Evolutionary conservation across 2,888 invertebrate species (phyloP).

Genomic region (Leptopterna dolabrata): DNA sequence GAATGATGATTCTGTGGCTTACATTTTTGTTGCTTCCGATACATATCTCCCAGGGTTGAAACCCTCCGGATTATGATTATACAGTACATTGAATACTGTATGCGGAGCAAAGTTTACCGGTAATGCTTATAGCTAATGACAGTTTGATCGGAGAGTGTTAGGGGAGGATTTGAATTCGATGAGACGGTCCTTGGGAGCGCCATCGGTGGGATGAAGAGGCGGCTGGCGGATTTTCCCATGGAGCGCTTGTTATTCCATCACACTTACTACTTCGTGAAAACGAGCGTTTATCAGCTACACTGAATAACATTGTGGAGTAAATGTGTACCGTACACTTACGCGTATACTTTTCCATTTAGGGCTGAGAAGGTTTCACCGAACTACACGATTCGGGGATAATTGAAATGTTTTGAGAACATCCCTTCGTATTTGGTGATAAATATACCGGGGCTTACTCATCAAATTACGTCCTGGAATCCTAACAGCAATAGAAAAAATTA

Average conservation of each 20-base stretch:
- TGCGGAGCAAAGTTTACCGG: background rate
- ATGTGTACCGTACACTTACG: too few relatives aligned
- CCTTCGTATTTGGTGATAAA: too few relatives aligned
- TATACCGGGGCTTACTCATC: too few relatives aligned
- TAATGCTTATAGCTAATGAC: slow-evolving; percentile 31
- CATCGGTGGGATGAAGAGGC: background rate
- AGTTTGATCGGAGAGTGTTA: slow-evolving; percentile 32
- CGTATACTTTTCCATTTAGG: too few relatives aligned
- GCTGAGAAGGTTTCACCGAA: too few relatives aligned
- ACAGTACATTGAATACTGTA: slow-evolving; percentile 17
- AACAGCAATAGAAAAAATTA: too few relatives aligned
- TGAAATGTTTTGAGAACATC: too few relatives aligned
- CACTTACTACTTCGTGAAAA: background rate
- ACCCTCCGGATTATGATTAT: background rate
- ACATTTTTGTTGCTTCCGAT: background rate
- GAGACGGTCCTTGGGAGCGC: background rate
- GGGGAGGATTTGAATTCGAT: slow-evolving; percentile 14
- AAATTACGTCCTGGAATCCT: too few relatives aligned
- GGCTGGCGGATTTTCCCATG: background rate
- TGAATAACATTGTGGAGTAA: background rate
- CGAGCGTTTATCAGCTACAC: background rate
- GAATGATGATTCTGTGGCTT: background rate
- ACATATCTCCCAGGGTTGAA: background rate
- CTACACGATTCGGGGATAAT: too few relatives aligned
- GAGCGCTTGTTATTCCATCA: background rate